Conservation (phyloP, 2,797 vertebrate genomes). For the Gambelia wislizenii region DNA sequence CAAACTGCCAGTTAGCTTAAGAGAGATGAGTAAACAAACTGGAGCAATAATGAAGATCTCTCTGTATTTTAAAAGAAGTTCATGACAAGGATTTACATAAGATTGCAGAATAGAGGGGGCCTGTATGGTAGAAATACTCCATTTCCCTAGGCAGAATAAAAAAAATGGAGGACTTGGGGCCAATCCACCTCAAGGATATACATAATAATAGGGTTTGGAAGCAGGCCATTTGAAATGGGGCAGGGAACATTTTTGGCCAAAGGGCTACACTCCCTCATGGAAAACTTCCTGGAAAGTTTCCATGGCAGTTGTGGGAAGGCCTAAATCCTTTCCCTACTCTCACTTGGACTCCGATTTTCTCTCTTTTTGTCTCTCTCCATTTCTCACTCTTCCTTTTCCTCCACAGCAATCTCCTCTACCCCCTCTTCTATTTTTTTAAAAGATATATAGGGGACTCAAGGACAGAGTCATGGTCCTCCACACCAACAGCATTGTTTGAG, state of each 20-base stretch:
- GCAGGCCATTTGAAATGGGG: not conserved
- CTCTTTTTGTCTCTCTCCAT: not conserved
- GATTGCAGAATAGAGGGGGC: not conserved
- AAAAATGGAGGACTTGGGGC: not conserved
- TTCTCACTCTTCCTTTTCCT: not conserved
- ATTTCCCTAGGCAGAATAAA: not conserved
- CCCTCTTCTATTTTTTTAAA: not conserved
- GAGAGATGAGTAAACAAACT: not conserved
- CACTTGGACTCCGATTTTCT: not conserved
- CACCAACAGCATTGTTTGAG: not conserved
- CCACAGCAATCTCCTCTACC: not conserved
- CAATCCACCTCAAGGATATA: not conserved
- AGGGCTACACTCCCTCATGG: not conserved
- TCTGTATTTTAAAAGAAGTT: not conserved
- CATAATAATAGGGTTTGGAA: not conserved
- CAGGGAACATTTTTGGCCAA: not conserved
- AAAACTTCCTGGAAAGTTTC: not conserved
- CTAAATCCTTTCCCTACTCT: not conserved
- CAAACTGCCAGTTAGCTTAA: fast-evolving
- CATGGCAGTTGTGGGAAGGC: not conserved
- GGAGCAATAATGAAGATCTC: constrained; percentile 1
- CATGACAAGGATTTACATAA: not conserved
- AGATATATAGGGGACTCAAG: not conserved
- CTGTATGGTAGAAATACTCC: not conserved
- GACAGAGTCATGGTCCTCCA: not conserved